These are phyloP conservation scores for Phengaris arion DNA, from an alignment of 2,888 invertebrate species.

Conservation along the genomic window DNA sequence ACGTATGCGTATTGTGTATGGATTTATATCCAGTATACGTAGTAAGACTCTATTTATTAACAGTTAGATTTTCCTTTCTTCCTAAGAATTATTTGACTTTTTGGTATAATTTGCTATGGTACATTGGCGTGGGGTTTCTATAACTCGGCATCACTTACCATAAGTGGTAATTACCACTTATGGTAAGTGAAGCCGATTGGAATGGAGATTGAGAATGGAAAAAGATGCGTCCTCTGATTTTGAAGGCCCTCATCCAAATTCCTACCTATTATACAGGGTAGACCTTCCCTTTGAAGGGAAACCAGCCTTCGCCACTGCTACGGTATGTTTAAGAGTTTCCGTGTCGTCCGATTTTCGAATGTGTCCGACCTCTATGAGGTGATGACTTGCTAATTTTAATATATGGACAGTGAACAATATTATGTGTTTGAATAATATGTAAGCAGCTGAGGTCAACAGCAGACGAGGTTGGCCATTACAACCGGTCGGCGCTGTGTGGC, in stretches of 20 bases:
- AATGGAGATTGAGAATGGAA: no score
- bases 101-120: no score
- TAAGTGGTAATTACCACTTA: no score
- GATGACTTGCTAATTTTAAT: constrained; percentile 9
- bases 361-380: constrained; percentile 2
- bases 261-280: no score
- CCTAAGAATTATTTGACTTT: no score
- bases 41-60: not conserved
- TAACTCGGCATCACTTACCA: no score
- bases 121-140: no score
- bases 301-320: no score
- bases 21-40: not conserved
- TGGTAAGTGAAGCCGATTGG: no score
- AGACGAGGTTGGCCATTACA: constrained; percentile 23
- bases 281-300: no score
- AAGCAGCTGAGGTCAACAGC: constrained; percentile 30
- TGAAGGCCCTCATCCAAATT: no score
- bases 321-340: not conserved
- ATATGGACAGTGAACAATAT: not conserved
- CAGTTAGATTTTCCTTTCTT: not conserved
- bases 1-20: not conserved
- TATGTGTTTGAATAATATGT: constrained; percentile 22
- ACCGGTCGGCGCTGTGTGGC: constrained; percentile 7
- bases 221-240: no score
- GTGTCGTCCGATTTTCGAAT: not conserved